phyloP scores from a whole-genome alignment of 2,113 vertebrate species.

The Leptobrachium leishanense region DNA sequence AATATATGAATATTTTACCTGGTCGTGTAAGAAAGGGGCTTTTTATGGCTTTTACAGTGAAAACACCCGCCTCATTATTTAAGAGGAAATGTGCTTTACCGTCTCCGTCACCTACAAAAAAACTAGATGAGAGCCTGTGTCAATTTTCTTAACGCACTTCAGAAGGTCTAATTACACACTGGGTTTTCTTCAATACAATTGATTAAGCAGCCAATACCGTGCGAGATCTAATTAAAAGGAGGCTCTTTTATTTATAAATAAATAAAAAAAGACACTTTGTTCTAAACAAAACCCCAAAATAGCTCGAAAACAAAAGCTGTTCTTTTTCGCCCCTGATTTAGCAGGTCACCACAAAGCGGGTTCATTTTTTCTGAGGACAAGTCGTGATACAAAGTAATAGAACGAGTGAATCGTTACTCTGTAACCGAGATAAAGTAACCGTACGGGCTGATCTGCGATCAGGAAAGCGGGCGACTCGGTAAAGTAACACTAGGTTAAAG shows the following conservation, averaged over 20 bases:
- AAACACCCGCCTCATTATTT: background rate
- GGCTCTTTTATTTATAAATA: slow-evolving; percentile 45
- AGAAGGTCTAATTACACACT: slow-evolving; percentile 47
- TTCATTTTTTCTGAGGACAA: too few relatives aligned
- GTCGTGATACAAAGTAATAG: too few relatives aligned
- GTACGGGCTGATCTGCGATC: too few relatives aligned
- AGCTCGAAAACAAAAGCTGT: slow-evolving; percentile 25
- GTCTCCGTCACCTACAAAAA: slow-evolving; percentile 25
- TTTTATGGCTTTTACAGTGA: too few relatives aligned
- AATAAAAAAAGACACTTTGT: background rate
- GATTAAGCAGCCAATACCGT: slow-evolving; percentile 51
- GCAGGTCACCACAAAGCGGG: too few relatives aligned
- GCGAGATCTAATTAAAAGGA: slow-evolving; percentile 58
- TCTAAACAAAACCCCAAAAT: slow-evolving; percentile 10
- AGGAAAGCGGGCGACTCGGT: too few relatives aligned
- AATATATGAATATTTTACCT: too few relatives aligned
- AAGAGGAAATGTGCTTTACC: background rate
- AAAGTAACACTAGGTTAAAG: too few relatives aligned
- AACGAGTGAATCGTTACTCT: too few relatives aligned
- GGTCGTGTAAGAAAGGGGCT: too few relatives aligned
- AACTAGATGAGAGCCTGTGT: slow-evolving; percentile 36
- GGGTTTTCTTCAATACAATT: slow-evolving; percentile 52
- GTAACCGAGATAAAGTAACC: too few relatives aligned
- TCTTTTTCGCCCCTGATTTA: slow-evolving; percentile 1
- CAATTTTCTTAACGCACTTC: slow-evolving; percentile 48